phyloP scores from a whole-genome alignment of 1,140 invertebrate species.

The Cotesia typhae region DNA sequence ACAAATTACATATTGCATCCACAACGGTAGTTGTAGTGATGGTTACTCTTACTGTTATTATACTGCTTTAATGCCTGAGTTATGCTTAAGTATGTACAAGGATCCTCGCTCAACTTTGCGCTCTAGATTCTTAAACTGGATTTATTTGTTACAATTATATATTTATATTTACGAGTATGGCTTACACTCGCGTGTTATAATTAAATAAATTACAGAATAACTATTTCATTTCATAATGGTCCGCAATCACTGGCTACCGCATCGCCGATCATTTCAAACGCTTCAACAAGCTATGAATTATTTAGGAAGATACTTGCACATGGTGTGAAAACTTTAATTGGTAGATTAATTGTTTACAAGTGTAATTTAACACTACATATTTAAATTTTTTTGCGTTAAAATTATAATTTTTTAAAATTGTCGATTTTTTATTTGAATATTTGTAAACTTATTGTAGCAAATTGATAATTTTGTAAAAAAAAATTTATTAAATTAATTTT shows the following conservation, averaged over 20 bases:
- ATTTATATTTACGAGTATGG: background rate
- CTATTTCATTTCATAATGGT: conserved; percentile 26
- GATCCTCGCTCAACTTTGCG: background rate
- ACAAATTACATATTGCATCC: conserved; percentile 9
- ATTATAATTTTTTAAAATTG: too few relatives aligned
- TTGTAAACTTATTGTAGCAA: too few relatives aligned
- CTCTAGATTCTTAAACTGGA: conserved; percentile 5
- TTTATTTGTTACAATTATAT: too few relatives aligned
- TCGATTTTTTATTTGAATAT: too few relatives aligned
- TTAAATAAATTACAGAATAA: background rate
- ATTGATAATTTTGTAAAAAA: too few relatives aligned
- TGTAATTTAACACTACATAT: too few relatives aligned
- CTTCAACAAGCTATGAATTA: conserved; percentile 23
- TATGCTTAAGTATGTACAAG: background rate
- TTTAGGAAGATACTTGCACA: conserved; percentile 13
- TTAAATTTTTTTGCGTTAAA: too few relatives aligned
- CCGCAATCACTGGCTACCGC: background rate
- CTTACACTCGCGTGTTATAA: conserved; percentile 24
- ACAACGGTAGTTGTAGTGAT: background rate
- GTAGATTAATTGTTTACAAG: too few relatives aligned
- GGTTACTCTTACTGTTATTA: background rate
- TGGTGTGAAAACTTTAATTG: too few relatives aligned
- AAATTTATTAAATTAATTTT: too few relatives aligned
- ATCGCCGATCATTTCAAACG: background rate
- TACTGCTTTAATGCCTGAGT: too few relatives aligned